A percentile compares a stretch with the other conserved stretches of the same genome.
Evolutionary conservation across 53 echinoderm and acorn worm species (phyloP).

Genomic region (Antedon mediterranea): DNA sequence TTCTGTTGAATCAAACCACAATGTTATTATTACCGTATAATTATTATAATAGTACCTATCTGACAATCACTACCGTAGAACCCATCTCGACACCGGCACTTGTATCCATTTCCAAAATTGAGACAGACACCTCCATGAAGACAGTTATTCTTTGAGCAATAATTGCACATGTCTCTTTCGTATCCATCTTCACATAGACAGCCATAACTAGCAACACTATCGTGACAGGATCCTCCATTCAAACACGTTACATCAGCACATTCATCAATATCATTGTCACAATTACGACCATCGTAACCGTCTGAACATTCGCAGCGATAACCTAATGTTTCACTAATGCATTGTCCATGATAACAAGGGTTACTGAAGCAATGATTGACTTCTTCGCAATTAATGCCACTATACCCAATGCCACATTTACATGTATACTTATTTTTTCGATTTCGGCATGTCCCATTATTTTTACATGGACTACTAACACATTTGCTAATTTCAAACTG

Average conservation of each 20-base stretch:
- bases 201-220: not conserved
- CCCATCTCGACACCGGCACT: not conserved
- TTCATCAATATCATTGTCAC: not conserved
- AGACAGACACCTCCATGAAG: slow-evolving; percentile 10
- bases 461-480: not conserved
- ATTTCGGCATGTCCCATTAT: not conserved
- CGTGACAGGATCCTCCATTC: not conserved
- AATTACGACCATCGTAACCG: not conserved
- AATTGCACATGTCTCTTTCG: not conserved
- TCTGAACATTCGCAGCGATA: not conserved
- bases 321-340: not conserved
- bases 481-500: too few relatives aligned
- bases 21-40: too few relatives aligned
- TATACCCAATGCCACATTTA: not conserved
- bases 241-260: not conserved
- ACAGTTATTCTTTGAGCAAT: not conserved
- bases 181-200: not conserved
- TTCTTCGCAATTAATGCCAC: not conserved
- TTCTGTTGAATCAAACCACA: too few relatives aligned
- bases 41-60: too few relatives aligned
- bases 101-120: slow-evolving; percentile 12
- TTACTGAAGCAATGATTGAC: not conserved
- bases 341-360: not conserved
- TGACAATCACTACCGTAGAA: not conserved
- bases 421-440: not conserved